phyloP scores from a whole-genome alignment of 2,797 vertebrate species.

The Mycteria americana region DNA sequence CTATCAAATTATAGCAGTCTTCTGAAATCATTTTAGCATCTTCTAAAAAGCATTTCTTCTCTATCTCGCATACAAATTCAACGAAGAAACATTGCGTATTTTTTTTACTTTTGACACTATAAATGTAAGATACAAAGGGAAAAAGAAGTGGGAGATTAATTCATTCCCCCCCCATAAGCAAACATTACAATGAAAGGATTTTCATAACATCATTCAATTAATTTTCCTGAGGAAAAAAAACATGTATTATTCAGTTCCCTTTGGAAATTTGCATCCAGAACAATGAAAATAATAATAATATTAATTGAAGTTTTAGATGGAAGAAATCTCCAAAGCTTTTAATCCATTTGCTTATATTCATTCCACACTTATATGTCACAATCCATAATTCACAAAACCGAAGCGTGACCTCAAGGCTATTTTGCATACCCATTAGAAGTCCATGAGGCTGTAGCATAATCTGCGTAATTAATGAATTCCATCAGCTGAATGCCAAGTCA shows the following conservation, averaged over 20 bases:
- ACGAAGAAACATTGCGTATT: background rate
- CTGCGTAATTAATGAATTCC: slow-evolving; percentile 54
- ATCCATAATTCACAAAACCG: slow-evolving; percentile 14
- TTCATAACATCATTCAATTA: background rate
- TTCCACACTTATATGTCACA: background rate
- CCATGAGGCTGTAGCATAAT: slow-evolving; percentile 18
- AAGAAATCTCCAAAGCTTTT: slow-evolving; percentile 31
- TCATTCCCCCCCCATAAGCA: background rate
- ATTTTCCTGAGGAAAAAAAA: background rate
- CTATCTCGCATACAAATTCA: background rate
- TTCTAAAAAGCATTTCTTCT: background rate
- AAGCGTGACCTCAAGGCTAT: slow-evolving; percentile 20
- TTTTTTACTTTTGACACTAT: background rate
- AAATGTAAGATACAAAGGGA: background rate
- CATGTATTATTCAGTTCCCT: background rate
- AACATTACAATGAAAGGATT: background rate
- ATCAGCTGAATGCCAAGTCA: slow-evolving; percentile 45
- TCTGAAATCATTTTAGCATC: background rate
- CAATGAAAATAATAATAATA: slow-evolving; percentile 14
- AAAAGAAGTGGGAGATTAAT: background rate
- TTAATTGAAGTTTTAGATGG: slow-evolving; percentile 21
- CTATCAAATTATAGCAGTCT: background rate
- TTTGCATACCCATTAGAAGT: slow-evolving; percentile 33
- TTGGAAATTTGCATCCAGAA: slow-evolving; percentile 19
- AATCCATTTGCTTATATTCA: slow-evolving; percentile 33